Percentiles rank a stretch among this genome's conserved stretches.
Conservation (phyloP, 2,888 invertebrate genomes). For the Drosophila ezoana region DNA sequence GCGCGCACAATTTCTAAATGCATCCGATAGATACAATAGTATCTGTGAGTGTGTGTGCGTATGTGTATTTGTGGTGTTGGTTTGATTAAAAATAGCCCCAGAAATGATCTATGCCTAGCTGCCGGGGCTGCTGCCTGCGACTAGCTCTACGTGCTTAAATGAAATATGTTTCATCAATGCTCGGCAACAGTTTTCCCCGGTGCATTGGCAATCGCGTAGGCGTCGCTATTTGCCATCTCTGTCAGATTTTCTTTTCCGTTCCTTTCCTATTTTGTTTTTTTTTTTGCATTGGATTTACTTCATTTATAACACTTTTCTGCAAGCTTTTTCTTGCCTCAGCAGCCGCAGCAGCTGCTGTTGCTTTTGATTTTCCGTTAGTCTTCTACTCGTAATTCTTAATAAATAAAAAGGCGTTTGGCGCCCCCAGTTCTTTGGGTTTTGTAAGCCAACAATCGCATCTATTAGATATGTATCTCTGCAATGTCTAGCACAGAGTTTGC, state of each 20-base stretch:
- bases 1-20: conserved; percentile 36
- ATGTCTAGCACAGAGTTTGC: conserved; percentile 52
- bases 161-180: conserved; percentile 66
- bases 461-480: conserved; percentile 61
- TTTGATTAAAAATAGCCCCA: conserved; percentile 67
- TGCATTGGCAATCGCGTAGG: conserved; percentile 53
- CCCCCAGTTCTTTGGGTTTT: conserved; percentile 54
- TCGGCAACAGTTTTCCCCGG: conserved; percentile 21
- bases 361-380: conserved; percentile 46
- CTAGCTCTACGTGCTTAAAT: conserved; percentile 30
- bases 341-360: conserved; percentile 2
- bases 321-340: conserved; percentile 41
- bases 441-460: conserved; percentile 31
- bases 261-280: neutral
- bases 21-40: conserved; percentile 58
- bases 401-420: conserved; percentile 53
- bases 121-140: conserved; percentile 44
- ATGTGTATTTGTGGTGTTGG: conserved; percentile 32
- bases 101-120: conserved; percentile 66
- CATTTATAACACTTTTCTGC: conserved; percentile 66
- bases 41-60: conserved; percentile 4
- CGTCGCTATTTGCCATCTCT: conserved; percentile 20
- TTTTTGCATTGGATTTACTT: conserved; percentile 57
- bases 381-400: conserved; percentile 58
- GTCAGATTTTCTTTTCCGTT: neutral